Base-by-base conservation (phyloP, 2,797 vertebrate species). In the Xiphorhynchus erythropygius region DNA sequence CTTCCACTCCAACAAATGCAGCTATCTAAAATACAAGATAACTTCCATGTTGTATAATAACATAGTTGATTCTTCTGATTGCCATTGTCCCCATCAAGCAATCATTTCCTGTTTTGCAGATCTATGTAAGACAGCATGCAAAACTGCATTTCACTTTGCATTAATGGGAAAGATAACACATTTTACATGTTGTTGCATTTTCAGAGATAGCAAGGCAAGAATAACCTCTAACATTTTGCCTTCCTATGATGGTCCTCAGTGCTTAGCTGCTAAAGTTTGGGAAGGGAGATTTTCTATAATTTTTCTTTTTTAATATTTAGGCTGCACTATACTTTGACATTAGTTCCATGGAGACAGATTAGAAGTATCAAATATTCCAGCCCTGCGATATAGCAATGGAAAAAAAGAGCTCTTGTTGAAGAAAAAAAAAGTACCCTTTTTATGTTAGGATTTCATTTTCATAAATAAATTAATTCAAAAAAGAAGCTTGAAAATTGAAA, bases 131-230 rank as follows among this genome's bases (percentile, higher is more conserved):
- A 93, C 92, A 92, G 74, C 63, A 90, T 93, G 95, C 67, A 93
- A 94, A 96, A 89, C 70, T 77, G 67, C 52, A 79, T 95, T 97
- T 92, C 86, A 42, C 73, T 96, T 94, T 93, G 92, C 90, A 97
- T 95, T 95, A 95, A 92, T 94, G 77, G 63, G 47, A 90, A 95
- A 94, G 94, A 97, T 96, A 96, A 95, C 84, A 46, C 52, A 39
- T 88, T 91, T 92, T 87, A 76, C 82, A 68, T 87, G 77, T 83
- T 87, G 88, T 90, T 90, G 80, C 37, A 60, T 91, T 96, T 97
- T 82, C 37, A 53, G 93, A 95, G 93, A 94, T 96, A 95, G 27
- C 47, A 92, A 92, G 32, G 63, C 44, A 95, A 94, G 73, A 92
- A 95, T 94, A 92, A 93, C 88, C 90, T 96, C 21, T 95, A 60